These are phyloP conservation scores for Rhagonycha lutea DNA, from an alignment of 2,888 invertebrate species.

Conservation along the genomic window DNA sequence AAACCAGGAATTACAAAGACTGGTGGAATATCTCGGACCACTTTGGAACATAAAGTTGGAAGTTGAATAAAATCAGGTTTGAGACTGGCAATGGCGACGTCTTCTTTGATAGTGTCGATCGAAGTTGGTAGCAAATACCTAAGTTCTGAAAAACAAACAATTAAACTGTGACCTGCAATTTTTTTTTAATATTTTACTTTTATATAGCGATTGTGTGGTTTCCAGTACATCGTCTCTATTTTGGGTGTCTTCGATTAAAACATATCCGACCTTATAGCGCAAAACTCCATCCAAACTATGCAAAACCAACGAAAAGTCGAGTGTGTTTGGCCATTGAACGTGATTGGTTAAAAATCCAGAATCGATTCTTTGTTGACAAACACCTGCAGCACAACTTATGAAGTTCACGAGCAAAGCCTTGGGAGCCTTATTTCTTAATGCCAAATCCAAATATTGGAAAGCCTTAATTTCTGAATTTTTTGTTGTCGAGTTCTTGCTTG, in stretches of 20 bases:
- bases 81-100: constrained; percentile 38
- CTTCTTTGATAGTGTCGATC: constrained; percentile 41
- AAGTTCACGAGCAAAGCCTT: constrained; percentile 51
- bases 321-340: constrained; percentile 44
- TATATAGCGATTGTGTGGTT: constrained; percentile 46
- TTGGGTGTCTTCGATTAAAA: constrained; percentile 46
- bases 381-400: constrained; percentile 43
- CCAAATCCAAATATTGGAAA: constrained; percentile 48
- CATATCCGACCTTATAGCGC: constrained; percentile 40
- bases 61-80: constrained; percentile 48
- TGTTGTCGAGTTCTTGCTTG: constrained; percentile 36
- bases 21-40: constrained; percentile 50
- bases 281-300: constrained; percentile 48
- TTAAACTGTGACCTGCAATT: background rate
- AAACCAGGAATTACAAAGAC: constrained; percentile 54
- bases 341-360: constrained; percentile 48
- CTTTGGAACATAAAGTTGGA: constrained; percentile 48
- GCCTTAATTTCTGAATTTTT: constrained; percentile 45
- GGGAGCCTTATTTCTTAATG: constrained; percentile 47
- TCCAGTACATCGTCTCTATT: constrained; percentile 44
- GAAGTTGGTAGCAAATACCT: constrained; percentile 45
- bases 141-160: constrained; percentile 42
- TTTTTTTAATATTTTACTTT: constrained; percentile 44
- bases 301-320: constrained; percentile 44
- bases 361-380: constrained; percentile 44